phyloP scores from a whole-genome alignment of 2,113 vertebrate genomes.

The Antechinus stuartii region DNA sequence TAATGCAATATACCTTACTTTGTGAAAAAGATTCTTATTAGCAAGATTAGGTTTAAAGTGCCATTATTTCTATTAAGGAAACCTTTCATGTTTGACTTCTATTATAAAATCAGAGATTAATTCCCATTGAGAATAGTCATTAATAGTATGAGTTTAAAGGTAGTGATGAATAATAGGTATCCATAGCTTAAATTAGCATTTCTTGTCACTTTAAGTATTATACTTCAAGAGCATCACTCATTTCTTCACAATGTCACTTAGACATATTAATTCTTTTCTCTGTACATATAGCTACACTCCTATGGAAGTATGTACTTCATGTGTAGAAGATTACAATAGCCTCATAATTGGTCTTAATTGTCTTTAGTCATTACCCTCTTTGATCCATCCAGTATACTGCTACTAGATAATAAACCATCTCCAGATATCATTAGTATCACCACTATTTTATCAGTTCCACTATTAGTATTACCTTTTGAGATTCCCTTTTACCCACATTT shows the following conservation, averaged over 20 bases:
- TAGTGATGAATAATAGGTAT: background rate
- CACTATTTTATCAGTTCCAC: background rate
- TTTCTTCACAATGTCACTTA: background rate
- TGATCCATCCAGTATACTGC: background rate
- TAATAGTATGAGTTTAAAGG: background rate
- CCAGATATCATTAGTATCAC: background rate
- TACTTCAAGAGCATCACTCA: background rate
- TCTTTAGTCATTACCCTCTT: background rate
- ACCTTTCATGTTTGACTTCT: background rate
- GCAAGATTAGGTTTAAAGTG: background rate
- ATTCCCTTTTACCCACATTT: background rate
- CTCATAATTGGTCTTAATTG: background rate
- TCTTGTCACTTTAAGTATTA: background rate
- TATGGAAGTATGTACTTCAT: background rate
- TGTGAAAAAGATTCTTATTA: background rate
- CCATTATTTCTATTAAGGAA: background rate
- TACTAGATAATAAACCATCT: background rate
- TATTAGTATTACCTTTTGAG: background rate
- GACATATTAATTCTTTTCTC: background rate
- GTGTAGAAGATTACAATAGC: background rate
- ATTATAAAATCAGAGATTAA: background rate
- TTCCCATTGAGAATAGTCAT: background rate
- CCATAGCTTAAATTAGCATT: background rate
- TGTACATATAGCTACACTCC: background rate
- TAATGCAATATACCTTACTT: background rate